Evolutionary conservation across 30 jellyfish, hydroid and myxozoan species (phyloP).

Genomic region (Pseudorhiza aurosa): DNA sequence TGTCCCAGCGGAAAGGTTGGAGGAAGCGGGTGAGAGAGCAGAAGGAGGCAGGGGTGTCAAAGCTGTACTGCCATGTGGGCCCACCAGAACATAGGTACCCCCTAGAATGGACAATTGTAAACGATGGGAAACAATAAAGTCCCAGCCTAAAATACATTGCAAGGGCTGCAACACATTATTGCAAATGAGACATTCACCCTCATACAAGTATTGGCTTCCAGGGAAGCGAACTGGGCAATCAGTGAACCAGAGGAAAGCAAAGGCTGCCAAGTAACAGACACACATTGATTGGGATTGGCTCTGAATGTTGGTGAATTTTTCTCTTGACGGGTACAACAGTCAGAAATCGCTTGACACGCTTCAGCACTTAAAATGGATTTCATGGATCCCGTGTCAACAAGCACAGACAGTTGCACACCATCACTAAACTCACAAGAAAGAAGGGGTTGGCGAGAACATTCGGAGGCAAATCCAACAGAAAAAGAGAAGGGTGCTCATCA

Average conservation of each 20-base stretch:
- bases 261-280: constrained; percentile 24
- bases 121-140: constrained; percentile 24
- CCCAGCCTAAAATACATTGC: constrained; percentile 34
- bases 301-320: constrained; percentile 16
- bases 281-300: constrained; percentile 24
- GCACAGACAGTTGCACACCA: not conserved
- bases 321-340: not conserved
- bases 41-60: constrained; percentile 13
- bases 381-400: constrained; percentile 38
- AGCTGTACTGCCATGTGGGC: constrained; percentile 31
- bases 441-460: constrained; percentile 8
- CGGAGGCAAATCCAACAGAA: constrained; percentile 4
- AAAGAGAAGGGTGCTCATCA: constrained; percentile 7
- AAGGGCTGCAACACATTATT: constrained; percentile 17
- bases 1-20: constrained; percentile 30
- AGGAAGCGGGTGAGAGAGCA: constrained; percentile 16
- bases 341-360: not conserved
- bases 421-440: constrained; percentile 1
- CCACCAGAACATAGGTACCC: constrained; percentile 19
- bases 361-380: constrained; percentile 9
- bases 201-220: constrained; percentile 5
- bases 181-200: constrained; percentile 19
- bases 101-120: constrained; percentile 22
- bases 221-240: constrained; percentile 14
- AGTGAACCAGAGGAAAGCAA: constrained; percentile 5